Conservation (phyloP, 2,888 invertebrate species). For the Rhorus exstirpatorius region DNA sequence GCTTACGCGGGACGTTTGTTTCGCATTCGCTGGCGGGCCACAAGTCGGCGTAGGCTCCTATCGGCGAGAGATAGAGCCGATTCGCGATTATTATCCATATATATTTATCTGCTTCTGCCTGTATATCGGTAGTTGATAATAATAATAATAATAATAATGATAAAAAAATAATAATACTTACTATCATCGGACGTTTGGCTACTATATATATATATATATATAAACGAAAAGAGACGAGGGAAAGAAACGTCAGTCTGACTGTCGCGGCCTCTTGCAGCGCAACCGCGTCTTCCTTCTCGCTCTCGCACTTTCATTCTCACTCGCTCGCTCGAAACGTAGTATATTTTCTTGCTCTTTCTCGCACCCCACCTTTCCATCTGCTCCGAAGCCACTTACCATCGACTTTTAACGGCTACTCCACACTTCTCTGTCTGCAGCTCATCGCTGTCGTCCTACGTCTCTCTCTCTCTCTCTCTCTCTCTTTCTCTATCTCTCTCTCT, state of each 20-base stretch:
- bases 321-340: neutral
- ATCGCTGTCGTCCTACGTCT: constrained; percentile 58
- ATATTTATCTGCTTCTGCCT: constrained; percentile 12
- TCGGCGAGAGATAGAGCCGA: constrained; percentile 22
- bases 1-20: constrained; percentile 30
- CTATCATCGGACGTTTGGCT: constrained; percentile 30
- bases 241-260: constrained; percentile 59
- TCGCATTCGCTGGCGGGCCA: constrained; percentile 57
- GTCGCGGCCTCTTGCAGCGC: constrained; percentile 53
- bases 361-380: constrained; percentile 32
- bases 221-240: constrained; percentile 44
- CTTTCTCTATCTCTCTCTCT: too few species aligned
- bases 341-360: constrained; percentile 44
- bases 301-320: constrained; percentile 5
- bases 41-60: constrained; percentile 29
- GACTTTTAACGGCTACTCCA: constrained; percentile 59
- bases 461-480: too few species aligned
- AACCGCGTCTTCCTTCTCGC: constrained; percentile 40
- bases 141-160: constrained; percentile 37
- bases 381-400: constrained; percentile 51
- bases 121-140: constrained; percentile 36
- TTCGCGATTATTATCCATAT: constrained; percentile 46
- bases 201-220: constrained; percentile 12
- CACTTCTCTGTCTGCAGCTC: constrained; percentile 59
- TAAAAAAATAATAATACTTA: constrained; percentile 43